Evolutionary conservation across 2,888 invertebrate species (phyloP).

Genomic region (Lithodes maja): DNA sequence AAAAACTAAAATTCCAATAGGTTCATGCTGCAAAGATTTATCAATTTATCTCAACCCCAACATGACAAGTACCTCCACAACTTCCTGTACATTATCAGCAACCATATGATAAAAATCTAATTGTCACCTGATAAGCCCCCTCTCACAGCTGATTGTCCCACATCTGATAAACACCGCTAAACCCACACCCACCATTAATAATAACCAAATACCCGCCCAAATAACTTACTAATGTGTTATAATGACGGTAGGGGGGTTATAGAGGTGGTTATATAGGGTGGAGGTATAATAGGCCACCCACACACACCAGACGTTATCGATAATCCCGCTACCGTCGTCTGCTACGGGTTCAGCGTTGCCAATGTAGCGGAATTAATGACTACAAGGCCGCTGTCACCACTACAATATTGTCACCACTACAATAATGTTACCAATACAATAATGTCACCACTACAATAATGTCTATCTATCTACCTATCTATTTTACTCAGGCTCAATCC

Average conservation of each 20-base stretch:
- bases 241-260: background rate
- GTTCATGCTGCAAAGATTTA: no score
- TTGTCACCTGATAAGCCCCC: background rate
- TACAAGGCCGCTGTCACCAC: no score
- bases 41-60: no score
- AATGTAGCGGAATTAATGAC: background rate
- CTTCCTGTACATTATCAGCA: background rate
- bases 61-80: background rate
- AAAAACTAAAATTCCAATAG: no score
- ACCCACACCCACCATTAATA: background rate
- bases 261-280: background rate
- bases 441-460: no score
- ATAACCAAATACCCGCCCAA: background rate
- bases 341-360: background rate
- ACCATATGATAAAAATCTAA: background rate
- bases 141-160: background rate
- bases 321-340: constrained; percentile 9
- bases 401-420: no score
- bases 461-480: no score
- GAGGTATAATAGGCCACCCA: background rate
- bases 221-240: background rate
- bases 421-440: no score
- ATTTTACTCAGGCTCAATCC: no score
- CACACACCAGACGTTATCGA: constrained; percentile 13
- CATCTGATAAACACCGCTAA: background rate